phyloP scores from a whole-genome alignment of 2,797 vertebrate genomes.

The Artibeus lituratus region DNA sequence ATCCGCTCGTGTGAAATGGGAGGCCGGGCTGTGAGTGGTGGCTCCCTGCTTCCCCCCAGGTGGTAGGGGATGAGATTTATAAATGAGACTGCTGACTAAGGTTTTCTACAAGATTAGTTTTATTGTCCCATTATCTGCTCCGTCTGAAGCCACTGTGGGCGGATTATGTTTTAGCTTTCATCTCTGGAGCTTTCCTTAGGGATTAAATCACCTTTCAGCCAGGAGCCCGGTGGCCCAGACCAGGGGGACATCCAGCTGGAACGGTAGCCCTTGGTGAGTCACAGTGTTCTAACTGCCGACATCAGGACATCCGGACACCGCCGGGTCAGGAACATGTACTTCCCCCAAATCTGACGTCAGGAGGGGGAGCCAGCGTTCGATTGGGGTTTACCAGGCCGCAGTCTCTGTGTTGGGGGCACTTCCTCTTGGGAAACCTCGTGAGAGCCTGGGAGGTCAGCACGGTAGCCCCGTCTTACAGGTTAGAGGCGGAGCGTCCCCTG shows the following conservation, averaged over 20 bases:
- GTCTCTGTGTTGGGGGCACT: too few species aligned
- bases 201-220: conserved; percentile 61
- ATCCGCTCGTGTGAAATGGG: fast-evolving
- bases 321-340: fast-evolving
- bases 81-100: conserved; percentile 15
- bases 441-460: too few species aligned
- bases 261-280: fast-evolving
- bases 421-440: not conserved
- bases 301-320: fast-evolving
- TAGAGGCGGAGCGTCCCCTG: not conserved
- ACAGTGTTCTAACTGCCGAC: fast-evolving
- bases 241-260: not conserved
- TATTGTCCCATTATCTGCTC: conserved; percentile 36
- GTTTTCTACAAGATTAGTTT: conserved; percentile 64
- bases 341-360: not conserved
- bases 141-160: not conserved
- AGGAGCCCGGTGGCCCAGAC: not conserved
- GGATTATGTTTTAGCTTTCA: not conserved
- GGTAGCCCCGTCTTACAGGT: not conserved
- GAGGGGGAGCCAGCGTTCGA: not conserved
- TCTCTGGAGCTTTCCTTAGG: not conserved
- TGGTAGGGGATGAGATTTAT: not conserved
- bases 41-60: fast-evolving
- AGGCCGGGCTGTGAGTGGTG: fast-evolving
- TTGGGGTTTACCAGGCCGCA: not conserved